Evolutionary conservation across 2,797 vertebrate genomes (phyloP).

Genomic region (Macroramphosus scolopax): DNA sequence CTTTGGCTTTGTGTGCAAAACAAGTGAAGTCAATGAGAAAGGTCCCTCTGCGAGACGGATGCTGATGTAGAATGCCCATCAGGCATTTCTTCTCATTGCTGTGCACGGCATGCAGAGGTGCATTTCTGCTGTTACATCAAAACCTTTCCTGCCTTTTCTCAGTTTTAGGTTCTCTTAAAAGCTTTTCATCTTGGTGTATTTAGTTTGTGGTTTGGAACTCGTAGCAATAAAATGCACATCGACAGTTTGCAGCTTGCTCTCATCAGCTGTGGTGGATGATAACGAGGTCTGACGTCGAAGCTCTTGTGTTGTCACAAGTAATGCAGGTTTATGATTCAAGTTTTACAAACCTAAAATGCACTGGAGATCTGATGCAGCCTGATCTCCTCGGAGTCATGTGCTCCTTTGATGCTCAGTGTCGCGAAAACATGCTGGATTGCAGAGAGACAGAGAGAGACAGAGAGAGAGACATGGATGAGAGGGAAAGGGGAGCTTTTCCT

Average conservation of each 20-base stretch:
- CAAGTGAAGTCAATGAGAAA: slow-evolving; percentile 13
- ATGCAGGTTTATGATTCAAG: slow-evolving; percentile 25
- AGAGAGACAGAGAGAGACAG: slow-evolving; percentile 18
- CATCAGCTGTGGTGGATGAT: slow-evolving; percentile 8
- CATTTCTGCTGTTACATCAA: slow-evolving; percentile 9
- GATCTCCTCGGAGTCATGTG: slow-evolving; percentile 31
- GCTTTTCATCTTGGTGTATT: background rate
- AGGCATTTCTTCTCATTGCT: slow-evolving; percentile 51
- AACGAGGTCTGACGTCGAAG: slow-evolving; percentile 32
- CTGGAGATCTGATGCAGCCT: slow-evolving; percentile 26
- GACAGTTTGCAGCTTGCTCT: slow-evolving; percentile 2
- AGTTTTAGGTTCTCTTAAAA: background rate
- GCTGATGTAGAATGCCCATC: slow-evolving; percentile 29
- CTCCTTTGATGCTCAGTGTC: slow-evolving; percentile 50
- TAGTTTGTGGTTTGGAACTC: slow-evolving; percentile 4
- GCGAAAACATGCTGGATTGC: slow-evolving; percentile 44
- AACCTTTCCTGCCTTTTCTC: background rate
- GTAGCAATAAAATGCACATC: background rate
- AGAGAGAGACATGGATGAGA: slow-evolving; percentile 5
- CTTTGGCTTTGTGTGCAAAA: slow-evolving; percentile 16
- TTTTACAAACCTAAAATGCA: slow-evolving; percentile 34
- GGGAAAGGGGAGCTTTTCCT: slow-evolving; percentile 34
- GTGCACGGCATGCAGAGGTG: slow-evolving; percentile 16
- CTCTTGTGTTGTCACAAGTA: slow-evolving; percentile 26
- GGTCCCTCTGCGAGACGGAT: slow-evolving; percentile 17